Base-by-base conservation (phyloP, 2,797 vertebrate species). In the Sebastes cheni region DNA sequence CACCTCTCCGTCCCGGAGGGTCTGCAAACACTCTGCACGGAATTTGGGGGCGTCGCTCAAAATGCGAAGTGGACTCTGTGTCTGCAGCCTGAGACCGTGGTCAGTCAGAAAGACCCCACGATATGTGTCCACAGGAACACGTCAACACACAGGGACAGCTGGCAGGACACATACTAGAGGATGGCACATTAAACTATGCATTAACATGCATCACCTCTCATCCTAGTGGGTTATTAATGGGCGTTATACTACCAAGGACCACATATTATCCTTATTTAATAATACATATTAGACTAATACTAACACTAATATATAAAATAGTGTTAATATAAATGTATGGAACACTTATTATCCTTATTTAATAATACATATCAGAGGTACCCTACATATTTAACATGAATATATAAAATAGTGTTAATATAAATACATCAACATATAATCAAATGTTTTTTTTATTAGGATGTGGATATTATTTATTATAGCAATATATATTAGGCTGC, bases 61-160 rank as follows among this genome's bases (percentile, higher is more conserved):
- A 98, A 98, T 97, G 96, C 97, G 97, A 98, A 98, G 95, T 97
- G 97, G 97, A 98, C 96, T 97, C 92, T 80, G 14, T 97, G 14
- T 97, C 92, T 80, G 77, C 86, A 90, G 91, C 87, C 86, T 36
- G 86, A 89, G 87, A 89, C 81, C 85, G 86, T 22, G 62, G 34
- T 36, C 80, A 91, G 91, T 78, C 90, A 87, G 81, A 90, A 78
- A 89, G 89, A 93, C 88, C 91, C 92, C 81, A 27, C 42, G 13
- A 77, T 46, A 65, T 20, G 16, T 86, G 14, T 86, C 77, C 84
- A 86, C 83, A 60, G 65, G 67, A 81, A 23, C 66, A 55, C 61
- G 3, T 10, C 79, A 9, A 14, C 67, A 16, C 9, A 4, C 58
- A 22, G 55, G 16, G 66, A 71, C 86, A 67, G 69, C 61, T 78